phyloP scores from a whole-genome alignment of 2,797 vertebrate genomes.

The Molothrus ater region DNA sequence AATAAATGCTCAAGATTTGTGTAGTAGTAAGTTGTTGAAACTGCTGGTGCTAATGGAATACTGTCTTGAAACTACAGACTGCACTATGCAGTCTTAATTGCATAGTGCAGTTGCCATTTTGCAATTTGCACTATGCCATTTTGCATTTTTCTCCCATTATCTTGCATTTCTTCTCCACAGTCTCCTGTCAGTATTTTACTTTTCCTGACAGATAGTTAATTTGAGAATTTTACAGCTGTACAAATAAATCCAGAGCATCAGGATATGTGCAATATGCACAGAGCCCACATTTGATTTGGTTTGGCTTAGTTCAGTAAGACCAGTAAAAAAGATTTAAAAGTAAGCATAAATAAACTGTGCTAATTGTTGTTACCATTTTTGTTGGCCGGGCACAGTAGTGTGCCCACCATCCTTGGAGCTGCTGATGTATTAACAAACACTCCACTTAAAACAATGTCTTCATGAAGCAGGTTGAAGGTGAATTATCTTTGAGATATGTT shows the following conservation, averaged over 20 bases:
- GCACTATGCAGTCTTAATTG: too few relatives aligned
- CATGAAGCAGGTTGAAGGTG: background rate
- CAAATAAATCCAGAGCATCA: conserved; percentile 60
- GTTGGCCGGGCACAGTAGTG: background rate
- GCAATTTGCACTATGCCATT: conserved; percentile 27
- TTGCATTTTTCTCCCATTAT: conserved; percentile 50
- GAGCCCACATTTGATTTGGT: background rate
- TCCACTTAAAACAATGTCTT: background rate
- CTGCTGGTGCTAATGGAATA: conserved; percentile 37
- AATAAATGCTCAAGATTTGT: conserved; percentile 22
- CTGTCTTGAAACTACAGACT: conserved; percentile 24
- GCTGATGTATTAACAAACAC: background rate
- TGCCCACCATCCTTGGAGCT: conserved; percentile 10
- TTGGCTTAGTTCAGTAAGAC: conserved; percentile 34
- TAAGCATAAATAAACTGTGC: conserved; percentile 28
- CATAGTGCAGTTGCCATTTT: too few relatives aligned
- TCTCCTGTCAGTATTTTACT: conserved; percentile 60
- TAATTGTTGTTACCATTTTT: conserved; percentile 34
- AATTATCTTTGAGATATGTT: background rate
- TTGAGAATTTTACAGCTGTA: conserved; percentile 60
- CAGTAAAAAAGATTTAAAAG: conserved; percentile 19
- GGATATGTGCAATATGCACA: background rate
- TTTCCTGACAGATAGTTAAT: conserved; percentile 68
- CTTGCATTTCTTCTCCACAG: conserved; percentile 45
- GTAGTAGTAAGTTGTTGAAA: conserved; percentile 10